These are phyloP conservation scores for Cheiracanthium punctorium DNA, from an alignment of 2,888 invertebrate genomes.

Conservation along the genomic window DNA sequence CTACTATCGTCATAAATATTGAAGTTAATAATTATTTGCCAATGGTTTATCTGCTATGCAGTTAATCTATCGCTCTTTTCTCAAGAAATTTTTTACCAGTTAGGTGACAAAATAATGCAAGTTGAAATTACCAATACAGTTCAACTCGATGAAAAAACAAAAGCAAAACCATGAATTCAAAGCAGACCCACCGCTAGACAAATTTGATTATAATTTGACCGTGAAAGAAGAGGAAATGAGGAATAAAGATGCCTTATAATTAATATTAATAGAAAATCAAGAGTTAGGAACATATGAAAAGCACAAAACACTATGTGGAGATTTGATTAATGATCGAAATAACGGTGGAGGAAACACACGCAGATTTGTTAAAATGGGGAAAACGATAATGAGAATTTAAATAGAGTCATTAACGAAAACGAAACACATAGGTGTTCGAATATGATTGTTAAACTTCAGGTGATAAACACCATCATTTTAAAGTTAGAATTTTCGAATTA, in stretches of 20 bases:
- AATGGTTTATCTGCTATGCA: no score
- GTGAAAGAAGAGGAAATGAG: neutral
- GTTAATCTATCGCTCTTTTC: no score
- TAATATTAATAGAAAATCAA: constrained; percentile 2
- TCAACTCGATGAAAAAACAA: no score
- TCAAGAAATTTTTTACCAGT: no score
- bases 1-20: no score
- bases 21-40: no score
- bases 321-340: neutral
- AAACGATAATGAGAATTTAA: constrained; percentile 10
- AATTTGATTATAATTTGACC: neutral
- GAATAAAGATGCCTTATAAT: neutral
- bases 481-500: neutral
- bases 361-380: neutral
- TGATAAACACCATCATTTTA: neutral
- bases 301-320: neutral
- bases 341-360: neutral
- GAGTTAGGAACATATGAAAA: neutral
- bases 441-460: neutral
- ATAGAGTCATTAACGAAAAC: neutral
- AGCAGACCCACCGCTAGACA: no score
- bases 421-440: neutral
- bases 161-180: no score
- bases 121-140: no score
- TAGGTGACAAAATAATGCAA: no score